phyloP scores from a whole-genome alignment of 2,888 invertebrate genomes.

The Drosophila yooni region DNA sequence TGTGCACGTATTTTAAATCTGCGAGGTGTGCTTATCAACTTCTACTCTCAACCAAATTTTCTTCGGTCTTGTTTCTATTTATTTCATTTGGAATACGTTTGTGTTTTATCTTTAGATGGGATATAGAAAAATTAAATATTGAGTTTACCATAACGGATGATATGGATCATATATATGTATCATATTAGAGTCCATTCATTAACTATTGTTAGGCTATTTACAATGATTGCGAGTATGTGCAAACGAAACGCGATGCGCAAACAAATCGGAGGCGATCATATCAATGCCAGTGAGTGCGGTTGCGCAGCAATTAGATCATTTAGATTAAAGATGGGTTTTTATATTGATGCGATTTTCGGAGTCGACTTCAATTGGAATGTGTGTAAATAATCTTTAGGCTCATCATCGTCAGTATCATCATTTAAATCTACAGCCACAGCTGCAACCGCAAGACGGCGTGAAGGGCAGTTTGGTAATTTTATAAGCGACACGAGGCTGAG shows the following conservation, averaged over 20 bases:
- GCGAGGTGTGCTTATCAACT: constrained; percentile 29
- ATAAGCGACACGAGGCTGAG: constrained; percentile 76
- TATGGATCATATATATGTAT: background rate
- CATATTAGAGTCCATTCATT: background rate
- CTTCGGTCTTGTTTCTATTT: background rate
- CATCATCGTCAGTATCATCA: constrained; percentile 29
- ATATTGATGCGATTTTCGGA: constrained; percentile 36
- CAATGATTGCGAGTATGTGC: constrained; percentile 42
- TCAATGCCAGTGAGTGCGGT: constrained; percentile 63
- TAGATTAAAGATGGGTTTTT: constrained; percentile 43
- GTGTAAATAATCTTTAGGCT: constrained; percentile 59
- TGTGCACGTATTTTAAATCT: constrained; percentile 2
- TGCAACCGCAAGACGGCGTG: constrained; percentile 65
- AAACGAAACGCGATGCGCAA: constrained; percentile 52
- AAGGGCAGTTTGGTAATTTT: constrained; percentile 76
- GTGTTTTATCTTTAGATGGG: background rate
- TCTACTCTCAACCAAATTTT: background rate
- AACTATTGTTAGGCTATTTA: constrained; percentile 22
- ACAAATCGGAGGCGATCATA: constrained; percentile 49
- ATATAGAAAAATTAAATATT: background rate
- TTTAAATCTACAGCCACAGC: constrained; percentile 27
- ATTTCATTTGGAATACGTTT: background rate
- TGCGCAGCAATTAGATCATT: constrained; percentile 61
- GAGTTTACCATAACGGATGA: background rate
- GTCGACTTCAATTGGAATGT: constrained; percentile 21